Conservation (phyloP, 2,797 vertebrate species). For the Enteromius viviparus region DNA sequence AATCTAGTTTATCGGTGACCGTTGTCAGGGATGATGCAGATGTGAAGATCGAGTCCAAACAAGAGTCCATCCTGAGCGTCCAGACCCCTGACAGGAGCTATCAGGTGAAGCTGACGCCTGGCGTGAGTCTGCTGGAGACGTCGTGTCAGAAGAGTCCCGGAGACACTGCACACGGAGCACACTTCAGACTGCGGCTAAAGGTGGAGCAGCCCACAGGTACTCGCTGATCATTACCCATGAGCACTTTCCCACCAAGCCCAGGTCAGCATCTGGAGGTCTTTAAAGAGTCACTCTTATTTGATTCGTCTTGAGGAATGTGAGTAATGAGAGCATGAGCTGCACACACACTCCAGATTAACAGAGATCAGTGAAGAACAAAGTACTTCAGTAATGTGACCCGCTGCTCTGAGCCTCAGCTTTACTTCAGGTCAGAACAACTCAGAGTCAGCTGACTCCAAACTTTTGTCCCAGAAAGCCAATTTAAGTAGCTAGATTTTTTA, state of each 20-base stretch:
- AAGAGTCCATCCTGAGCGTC: slow-evolving; percentile 71
- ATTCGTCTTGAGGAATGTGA: slow-evolving; percentile 21
- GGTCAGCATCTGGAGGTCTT: slow-evolving; percentile 6
- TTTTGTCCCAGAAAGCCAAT: not conserved
- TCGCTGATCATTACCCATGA: not conserved
- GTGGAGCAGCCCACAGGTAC: slow-evolving; percentile 66
- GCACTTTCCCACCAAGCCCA: slow-evolving; percentile 13
- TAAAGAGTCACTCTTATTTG: slow-evolving; percentile 26
- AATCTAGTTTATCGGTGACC: not conserved
- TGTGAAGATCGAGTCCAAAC: slow-evolving; percentile 71
- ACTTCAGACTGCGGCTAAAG: slow-evolving; percentile 80
- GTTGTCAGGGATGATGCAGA: slow-evolving; percentile 64
- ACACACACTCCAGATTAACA: slow-evolving; percentile 50
- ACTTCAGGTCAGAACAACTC: slow-evolving; percentile 8
- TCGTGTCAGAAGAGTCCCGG: slow-evolving; percentile 69
- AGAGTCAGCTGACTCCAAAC: not conserved
- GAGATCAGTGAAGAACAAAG: slow-evolving; percentile 44
- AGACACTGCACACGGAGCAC: slow-evolving; percentile 76
- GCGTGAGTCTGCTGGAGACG: slow-evolving; percentile 78
- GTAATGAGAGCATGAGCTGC: not conserved
- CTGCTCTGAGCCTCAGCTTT: slow-evolving; percentile 31
- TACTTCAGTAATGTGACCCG: slow-evolving; percentile 34
- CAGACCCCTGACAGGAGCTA: slow-evolving; percentile 64
- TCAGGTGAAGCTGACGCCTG: slow-evolving; percentile 77
- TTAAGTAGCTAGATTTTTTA: not conserved